phyloP scores from a whole-genome alignment of 2,113 vertebrate genomes.

The Oreochromis niloticus region DNA sequence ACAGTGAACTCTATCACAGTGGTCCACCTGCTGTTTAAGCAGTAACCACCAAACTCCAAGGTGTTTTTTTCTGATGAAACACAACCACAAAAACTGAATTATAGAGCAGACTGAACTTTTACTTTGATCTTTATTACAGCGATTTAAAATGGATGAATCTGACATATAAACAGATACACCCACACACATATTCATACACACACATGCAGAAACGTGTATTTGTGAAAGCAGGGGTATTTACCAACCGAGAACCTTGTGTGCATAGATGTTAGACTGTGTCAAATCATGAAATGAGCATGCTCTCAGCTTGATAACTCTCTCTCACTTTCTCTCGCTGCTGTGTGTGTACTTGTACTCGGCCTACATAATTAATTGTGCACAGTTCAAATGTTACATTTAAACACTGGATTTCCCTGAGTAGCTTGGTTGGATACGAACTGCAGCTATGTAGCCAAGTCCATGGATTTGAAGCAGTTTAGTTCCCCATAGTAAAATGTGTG shows the following conservation, averaged over 20 bases:
- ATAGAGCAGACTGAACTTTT: not conserved
- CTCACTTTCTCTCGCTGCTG: not conserved
- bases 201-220: not conserved
- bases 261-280: not conserved
- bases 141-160: not conserved
- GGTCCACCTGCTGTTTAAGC: not conserved
- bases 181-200: accelerated
- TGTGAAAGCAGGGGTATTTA: not conserved
- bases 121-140: not conserved
- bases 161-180: not conserved
- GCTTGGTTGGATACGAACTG: not conserved
- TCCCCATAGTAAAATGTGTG: not conserved
- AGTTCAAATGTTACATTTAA: conserved; percentile 7
- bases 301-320: not conserved
- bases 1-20: not conserved
- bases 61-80: not conserved
- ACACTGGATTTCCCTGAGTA: not conserved
- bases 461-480: not conserved
- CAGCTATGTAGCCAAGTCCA: not conserved
- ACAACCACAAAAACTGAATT: not conserved
- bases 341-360: not conserved
- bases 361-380: conserved; percentile 13
- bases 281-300: not conserved
- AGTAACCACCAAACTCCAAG: not conserved
- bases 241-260: not conserved